phyloP scores from a whole-genome alignment of 92 coral and sea anemone genomes.

The Scolanthus callimorphus region DNA sequence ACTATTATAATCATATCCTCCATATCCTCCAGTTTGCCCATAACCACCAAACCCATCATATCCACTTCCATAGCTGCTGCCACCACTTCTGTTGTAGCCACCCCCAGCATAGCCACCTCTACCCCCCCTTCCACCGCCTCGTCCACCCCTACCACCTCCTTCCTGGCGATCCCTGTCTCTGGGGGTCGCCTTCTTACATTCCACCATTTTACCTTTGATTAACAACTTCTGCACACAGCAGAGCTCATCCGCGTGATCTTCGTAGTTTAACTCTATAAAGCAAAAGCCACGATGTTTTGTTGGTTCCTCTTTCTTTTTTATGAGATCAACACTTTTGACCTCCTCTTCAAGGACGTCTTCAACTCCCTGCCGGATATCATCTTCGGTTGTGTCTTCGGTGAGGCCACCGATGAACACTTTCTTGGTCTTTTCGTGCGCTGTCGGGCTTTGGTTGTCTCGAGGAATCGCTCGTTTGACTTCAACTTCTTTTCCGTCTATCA shows the following conservation, averaged over 20 bases:
- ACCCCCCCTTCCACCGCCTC: slow-evolving; percentile 33
- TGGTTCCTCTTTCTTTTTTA: slow-evolving; percentile 44
- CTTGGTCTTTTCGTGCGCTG: slow-evolving; percentile 75
- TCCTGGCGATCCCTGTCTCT: slow-evolving; percentile 33
- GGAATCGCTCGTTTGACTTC: slow-evolving; percentile 98
- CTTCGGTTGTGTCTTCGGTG: slow-evolving; percentile 59
- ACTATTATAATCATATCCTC: slow-evolving; percentile 14
- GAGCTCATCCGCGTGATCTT: slow-evolving; percentile 67
- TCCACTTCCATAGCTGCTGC: slow-evolving; percentile 15
- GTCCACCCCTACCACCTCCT: slow-evolving; percentile 35
- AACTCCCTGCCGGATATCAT: slow-evolving; percentile 47
- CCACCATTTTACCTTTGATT: slow-evolving; percentile 63
- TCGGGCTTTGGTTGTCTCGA: slow-evolving; percentile 64
- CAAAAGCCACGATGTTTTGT: slow-evolving; percentile 61
- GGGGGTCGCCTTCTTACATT: slow-evolving; percentile 73
- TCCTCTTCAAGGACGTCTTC: slow-evolving; percentile 20
- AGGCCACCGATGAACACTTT: slow-evolving; percentile 92
- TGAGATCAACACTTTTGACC: slow-evolving; percentile 35
- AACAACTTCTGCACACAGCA: slow-evolving; percentile 68
- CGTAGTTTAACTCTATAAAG: slow-evolving; percentile 72
- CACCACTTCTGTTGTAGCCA: slow-evolving; percentile 4
- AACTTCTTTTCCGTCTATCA: slow-evolving; percentile 74
- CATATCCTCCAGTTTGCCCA: slow-evolving; percentile 7
- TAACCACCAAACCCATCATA: slow-evolving; percentile 12
- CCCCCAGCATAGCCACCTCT: slow-evolving; percentile 24